These are phyloP conservation scores for Oxyscelio sp. DNA, from an alignment of 2,888 invertebrate species.

Conservation along the genomic window DNA sequence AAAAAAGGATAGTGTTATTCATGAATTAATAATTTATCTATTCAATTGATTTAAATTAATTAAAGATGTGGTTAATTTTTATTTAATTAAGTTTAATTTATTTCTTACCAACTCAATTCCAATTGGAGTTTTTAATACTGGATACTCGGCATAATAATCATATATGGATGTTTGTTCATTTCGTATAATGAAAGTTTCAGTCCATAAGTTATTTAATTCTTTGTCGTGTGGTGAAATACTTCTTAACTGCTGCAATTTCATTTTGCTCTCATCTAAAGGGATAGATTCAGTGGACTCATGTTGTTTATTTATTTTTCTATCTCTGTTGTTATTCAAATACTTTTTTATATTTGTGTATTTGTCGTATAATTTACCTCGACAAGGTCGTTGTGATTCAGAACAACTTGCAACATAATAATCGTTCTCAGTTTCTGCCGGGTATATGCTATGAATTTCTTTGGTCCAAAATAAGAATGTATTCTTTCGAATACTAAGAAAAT, in stretches of 20 bases:
- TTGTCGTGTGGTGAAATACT: background rate
- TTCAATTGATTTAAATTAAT: background rate
- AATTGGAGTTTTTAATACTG: constrained; percentile 19
- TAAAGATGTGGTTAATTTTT: too few species aligned
- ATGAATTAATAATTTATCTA: background rate
- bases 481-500: background rate
- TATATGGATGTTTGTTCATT: constrained; percentile 1
- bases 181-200: constrained; percentile 10
- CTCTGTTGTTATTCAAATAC: background rate
- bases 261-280: background rate
- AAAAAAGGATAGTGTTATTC: background rate
- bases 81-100: background rate
- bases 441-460: background rate
- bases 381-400: background rate
- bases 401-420: constrained; percentile 12
- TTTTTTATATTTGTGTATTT: constrained; percentile 27
- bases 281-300: background rate
- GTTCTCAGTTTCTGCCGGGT: background rate
- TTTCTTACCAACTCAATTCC: constrained; percentile 27
- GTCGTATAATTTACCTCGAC: constrained; percentile 27
- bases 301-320: background rate
- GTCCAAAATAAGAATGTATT: constrained; percentile 7
- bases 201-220: constrained; percentile 5
- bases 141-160: constrained; percentile 23
- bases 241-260: background rate